These are phyloP conservation scores for Cuculus canorus DNA, from an alignment of 2,797 vertebrate species.

Conservation along the genomic window DNA sequence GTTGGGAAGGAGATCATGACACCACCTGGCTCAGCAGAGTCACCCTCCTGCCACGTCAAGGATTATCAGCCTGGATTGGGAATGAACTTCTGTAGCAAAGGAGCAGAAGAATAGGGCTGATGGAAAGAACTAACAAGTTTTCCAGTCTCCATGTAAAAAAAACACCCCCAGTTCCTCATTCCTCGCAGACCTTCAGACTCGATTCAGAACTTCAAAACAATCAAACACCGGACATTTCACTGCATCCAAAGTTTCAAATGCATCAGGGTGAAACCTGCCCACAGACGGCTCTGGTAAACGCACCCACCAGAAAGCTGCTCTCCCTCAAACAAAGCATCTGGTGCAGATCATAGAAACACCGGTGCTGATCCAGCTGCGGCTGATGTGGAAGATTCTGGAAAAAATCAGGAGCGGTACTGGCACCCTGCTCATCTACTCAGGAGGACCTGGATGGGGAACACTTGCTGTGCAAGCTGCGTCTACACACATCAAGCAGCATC, in stretches of 20 bases:
- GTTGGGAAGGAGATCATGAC: not conserved
- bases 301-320: not conserved
- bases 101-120: not conserved
- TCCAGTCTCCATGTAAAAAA: not conserved
- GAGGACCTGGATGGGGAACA: not conserved
- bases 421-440: not conserved
- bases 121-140: not conserved
- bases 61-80: not conserved
- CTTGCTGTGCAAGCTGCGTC: not conserved
- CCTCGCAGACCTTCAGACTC: not conserved
- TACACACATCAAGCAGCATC: not conserved
- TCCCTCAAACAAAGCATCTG: not conserved
- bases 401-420: fast-evolving
- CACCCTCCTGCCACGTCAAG: not conserved
- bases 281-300: not conserved
- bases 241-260: not conserved
- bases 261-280: not conserved
- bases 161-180: not conserved
- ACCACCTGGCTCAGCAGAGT: too few species aligned
- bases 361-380: not conserved
- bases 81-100: not conserved
- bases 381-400: not conserved
- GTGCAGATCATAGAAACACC: not conserved
- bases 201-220: not conserved
- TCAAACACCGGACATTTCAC: not conserved